A percentile compares a stretch with the other conserved stretches of the same genome.
phyloP scores from a whole-genome alignment of 1,140 invertebrate genomes.

The Nasonia longicornis region DNA sequence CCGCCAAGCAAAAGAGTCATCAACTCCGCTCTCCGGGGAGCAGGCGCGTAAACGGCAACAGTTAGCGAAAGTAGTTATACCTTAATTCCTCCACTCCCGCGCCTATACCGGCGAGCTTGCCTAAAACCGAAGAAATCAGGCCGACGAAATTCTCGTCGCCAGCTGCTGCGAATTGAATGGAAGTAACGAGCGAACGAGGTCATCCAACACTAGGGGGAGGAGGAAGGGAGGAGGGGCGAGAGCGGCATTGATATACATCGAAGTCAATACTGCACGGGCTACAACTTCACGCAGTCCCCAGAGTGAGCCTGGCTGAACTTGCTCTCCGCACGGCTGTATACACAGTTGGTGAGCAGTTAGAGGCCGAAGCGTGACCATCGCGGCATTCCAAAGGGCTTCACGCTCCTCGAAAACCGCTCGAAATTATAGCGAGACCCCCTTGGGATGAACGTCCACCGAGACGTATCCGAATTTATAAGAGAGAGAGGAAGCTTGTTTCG shows the following conservation, averaged over 20 bases:
- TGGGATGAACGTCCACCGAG: not conserved
- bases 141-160: not conserved
- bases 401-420: not conserved
- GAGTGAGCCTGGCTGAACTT: not conserved
- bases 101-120: no score
- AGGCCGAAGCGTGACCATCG: not conserved
- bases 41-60: no score
- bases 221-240: not conserved
- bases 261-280: not conserved
- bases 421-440: not conserved
- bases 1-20: no score
- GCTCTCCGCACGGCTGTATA: not conserved
- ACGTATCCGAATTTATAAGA: not conserved
- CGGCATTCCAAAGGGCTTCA: not conserved
- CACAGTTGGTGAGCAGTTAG: not conserved
- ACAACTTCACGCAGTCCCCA: not conserved
- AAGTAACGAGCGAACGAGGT: not conserved
- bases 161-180: not conserved
- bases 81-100: no score
- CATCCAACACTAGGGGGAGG: not conserved
- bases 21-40: no score
- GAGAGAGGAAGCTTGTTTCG: no score
- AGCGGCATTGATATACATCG: not conserved
- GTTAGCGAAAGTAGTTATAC: no score
- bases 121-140: not conserved